A percentile compares a stretch with the other conserved stretches of the same genome.
Evolutionary conservation across 2,888 invertebrate genomes (phyloP).

Genomic region (Epirrhoe alternata): DNA sequence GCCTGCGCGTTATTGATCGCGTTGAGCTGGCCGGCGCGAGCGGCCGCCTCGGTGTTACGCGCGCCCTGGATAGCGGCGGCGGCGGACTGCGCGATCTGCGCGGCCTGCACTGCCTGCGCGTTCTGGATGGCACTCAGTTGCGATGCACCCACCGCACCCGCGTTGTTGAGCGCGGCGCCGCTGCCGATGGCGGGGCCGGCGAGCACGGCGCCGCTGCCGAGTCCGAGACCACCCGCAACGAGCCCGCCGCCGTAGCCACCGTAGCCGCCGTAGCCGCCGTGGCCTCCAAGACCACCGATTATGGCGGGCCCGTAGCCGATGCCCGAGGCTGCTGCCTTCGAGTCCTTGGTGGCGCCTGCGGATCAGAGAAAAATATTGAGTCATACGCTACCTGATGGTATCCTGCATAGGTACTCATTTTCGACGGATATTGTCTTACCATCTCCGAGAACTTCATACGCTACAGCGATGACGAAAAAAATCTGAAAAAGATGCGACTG

Average conservation of each 20-base stretch:
- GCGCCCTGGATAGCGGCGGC: conserved; percentile 79
- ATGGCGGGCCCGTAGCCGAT: conserved; percentile 34
- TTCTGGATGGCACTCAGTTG: conserved; percentile 79
- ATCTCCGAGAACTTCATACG: conserved; percentile 72
- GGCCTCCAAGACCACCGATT: conserved; percentile 45
- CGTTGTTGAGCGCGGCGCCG: conserved; percentile 70
- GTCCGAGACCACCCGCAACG: conserved; percentile 38
- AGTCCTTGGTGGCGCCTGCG: conserved; percentile 46
- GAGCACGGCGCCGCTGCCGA: conserved; percentile 42
- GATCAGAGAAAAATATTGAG: background rate
- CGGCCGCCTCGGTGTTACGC: conserved; percentile 73
- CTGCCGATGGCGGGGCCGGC: conserved; percentile 57
- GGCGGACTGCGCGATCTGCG: conserved; percentile 75
- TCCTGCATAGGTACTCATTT: background rate
- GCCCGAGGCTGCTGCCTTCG: conserved; percentile 38
- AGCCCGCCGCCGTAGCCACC: conserved; percentile 43
- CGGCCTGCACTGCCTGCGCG: conserved; percentile 76
- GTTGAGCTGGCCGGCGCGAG: conserved; percentile 71
- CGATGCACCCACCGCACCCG: conserved; percentile 74
- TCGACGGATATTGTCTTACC: conserved; percentile 53
- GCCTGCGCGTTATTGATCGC: conserved; percentile 79
- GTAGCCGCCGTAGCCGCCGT: conserved; percentile 36
- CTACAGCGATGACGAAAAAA: conserved; percentile 77
- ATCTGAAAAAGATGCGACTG: conserved; percentile 61
- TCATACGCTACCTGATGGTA: background rate